phyloP scores from a whole-genome alignment of 2,113 vertebrate species.

The Amblyornis subalaris region DNA sequence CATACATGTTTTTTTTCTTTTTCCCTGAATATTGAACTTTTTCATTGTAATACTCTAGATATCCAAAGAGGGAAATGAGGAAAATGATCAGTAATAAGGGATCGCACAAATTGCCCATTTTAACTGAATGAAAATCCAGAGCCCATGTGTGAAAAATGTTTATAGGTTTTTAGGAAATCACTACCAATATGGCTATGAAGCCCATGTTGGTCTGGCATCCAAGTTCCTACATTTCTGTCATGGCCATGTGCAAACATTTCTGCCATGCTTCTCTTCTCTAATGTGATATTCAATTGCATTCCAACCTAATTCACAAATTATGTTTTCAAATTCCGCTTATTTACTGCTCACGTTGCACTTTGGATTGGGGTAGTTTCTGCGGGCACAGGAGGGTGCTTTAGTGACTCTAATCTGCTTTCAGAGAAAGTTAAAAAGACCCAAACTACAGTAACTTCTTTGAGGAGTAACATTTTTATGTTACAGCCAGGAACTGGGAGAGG shows the following conservation, averaged over 20 bases:
- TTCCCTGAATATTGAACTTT: background rate
- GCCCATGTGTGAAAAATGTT: background rate
- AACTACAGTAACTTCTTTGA: background rate
- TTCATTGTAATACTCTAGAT: background rate
- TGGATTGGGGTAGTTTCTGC: background rate
- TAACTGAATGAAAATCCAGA: background rate
- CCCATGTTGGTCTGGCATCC: background rate
- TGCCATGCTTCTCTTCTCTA: background rate
- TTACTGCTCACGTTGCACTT: background rate
- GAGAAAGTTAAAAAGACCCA: background rate
- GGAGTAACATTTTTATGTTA: background rate
- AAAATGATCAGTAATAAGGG: background rate
- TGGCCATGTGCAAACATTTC: background rate
- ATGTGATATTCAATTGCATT: background rate
- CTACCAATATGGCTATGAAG: accelerated
- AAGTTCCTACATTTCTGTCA: background rate
- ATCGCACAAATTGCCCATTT: background rate
- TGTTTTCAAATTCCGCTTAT: accelerated
- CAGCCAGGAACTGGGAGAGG: background rate
- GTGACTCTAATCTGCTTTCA: background rate
- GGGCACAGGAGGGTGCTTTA: background rate
- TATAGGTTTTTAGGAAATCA: background rate
- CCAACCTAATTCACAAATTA: background rate
- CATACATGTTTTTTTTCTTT: too few species aligned
- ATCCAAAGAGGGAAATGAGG: background rate